phyloP scores from a whole-genome alignment of 2,888 invertebrate genomes.

The Tipula vernalis region DNA sequence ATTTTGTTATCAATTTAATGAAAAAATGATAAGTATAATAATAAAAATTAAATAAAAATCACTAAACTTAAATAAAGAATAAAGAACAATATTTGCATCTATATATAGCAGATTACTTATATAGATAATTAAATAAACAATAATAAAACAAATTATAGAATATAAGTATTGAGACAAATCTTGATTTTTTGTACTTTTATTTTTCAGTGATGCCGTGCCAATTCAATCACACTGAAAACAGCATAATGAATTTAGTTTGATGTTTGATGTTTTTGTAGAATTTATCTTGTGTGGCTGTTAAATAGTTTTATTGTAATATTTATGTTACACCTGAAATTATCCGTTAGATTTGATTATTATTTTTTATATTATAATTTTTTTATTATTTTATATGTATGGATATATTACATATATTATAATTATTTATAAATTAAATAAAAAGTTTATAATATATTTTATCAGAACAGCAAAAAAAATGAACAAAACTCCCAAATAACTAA shows the following conservation, averaged over 20 bases:
- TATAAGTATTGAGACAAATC: neutral
- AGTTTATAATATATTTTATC: neutral
- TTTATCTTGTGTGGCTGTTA: neutral
- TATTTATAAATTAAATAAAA: neutral
- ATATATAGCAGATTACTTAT: neutral
- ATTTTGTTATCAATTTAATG: neutral
- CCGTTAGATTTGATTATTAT: neutral
- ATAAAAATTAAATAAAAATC: neutral
- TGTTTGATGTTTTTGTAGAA: neutral
- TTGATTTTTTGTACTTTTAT: neutral
- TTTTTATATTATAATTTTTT: neutral
- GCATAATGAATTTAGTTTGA: neutral
- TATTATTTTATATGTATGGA: neutral
- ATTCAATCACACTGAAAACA: neutral
- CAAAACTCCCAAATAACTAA: neutral
- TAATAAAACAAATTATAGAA: neutral
- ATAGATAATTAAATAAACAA: neutral
- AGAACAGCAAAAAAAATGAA: neutral
- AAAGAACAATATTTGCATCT: neutral
- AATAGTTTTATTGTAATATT: neutral
- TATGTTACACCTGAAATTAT: slow-evolving; percentile 4
- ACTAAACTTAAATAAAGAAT: neutral
- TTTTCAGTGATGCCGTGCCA: neutral
- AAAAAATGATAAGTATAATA: neutral
- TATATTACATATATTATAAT: neutral